Evolutionary conservation across 2,888 invertebrate species (phyloP), one percentile per base, ranked within the genome.

Genomic region (Steinernema carpocapsae): DNA sequence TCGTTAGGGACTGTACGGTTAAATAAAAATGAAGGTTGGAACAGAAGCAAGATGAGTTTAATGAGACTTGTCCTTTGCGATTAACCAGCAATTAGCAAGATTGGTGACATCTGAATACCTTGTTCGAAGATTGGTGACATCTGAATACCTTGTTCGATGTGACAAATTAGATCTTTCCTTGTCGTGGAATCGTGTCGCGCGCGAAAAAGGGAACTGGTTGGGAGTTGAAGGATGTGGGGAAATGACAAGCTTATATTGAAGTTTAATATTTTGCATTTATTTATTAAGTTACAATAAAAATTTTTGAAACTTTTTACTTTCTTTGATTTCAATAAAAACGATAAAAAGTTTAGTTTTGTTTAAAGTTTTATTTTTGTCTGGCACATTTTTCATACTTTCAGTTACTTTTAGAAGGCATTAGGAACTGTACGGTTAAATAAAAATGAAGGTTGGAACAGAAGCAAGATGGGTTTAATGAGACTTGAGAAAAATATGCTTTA

Each of bases 111-210:
- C 64, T 64, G 64, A 64, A 64, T 64, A 37, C 64, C 32, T n/a
- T 64, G 64, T 64, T 32, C 64, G 19, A 64, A 22, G 56, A 56
- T 22, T 6, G 14, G 12, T 56, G 64, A 32, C 64, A 64, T 64
- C 64, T 64, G 64, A 64, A 64, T 64, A 37, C 64, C 32, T n/a
- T 64, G 64, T 64, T 32, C 64, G 19, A 64, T 64, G 64, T 32
- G 64, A 64, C 64, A 64, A 32, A 64, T 64, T 26, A 64, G 64
- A 64, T 64, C 56, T 56, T 22, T 32, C 19, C 17, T 32, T 29
- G 24, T 26, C 12, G 24, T 12, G 1, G 24, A 52, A 52, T 52
- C 52, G 24, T 22, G 19, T 52, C 52, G 19, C 12, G 24, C 4
- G 37, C 24, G 48, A 52, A 64, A 32, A 29, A 64, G 32, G 32